A percentile compares a stretch with the other conserved stretches of the same genome.
Evolutionary conservation across 2,113 vertebrate species (phyloP).

Genomic region (Stercorarius parasiticus): DNA sequence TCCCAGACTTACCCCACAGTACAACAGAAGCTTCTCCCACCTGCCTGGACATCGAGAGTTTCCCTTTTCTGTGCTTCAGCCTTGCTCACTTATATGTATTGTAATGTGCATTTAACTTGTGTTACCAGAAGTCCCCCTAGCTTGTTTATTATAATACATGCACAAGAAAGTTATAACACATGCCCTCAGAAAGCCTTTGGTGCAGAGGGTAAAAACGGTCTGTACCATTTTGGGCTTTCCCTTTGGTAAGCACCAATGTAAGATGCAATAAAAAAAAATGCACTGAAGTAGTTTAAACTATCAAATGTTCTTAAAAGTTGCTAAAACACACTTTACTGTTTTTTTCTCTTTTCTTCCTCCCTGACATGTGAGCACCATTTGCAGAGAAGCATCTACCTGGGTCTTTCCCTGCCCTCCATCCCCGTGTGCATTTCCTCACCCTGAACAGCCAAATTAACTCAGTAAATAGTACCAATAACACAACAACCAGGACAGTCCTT

Average conservation of each 20-base stretch:
- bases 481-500: not conserved
- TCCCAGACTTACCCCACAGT: not conserved
- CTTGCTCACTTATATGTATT: not conserved
- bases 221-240: not conserved
- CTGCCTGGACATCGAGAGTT: not conserved
- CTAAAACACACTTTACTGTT: not conserved
- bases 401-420: not conserved
- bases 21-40: not conserved
- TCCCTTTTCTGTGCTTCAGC: not conserved
- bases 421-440: not conserved
- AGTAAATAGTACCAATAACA: not conserved
- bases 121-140: not conserved
- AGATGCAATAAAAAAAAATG: not conserved
- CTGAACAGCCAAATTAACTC: not conserved
- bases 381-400: not conserved
- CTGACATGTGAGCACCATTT: not conserved
- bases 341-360: not conserved
- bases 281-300: not conserved
- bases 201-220: not conserved
- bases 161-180: not conserved
- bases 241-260: not conserved
- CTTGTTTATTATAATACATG: not conserved
- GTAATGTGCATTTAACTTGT: not conserved
- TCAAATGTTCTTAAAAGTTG: not conserved
- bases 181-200: not conserved